Evolutionary conservation across 2,113 vertebrate genomes (phyloP).

Genomic region (Collichthys lucidus): DNA sequence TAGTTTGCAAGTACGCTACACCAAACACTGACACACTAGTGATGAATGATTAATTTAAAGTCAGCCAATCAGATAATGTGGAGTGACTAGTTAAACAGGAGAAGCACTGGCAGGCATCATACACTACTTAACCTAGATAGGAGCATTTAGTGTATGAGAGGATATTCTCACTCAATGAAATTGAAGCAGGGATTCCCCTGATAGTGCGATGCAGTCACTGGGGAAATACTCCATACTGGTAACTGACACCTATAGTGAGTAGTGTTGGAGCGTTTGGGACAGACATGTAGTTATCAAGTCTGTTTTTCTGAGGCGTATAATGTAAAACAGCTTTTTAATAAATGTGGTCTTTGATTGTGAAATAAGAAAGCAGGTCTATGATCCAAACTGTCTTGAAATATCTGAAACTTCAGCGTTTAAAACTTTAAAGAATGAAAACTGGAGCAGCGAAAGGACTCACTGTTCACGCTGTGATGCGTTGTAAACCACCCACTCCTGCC

Average conservation of each 20-base stretch:
- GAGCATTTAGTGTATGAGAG: conserved; percentile 69
- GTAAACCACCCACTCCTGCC: conserved; percentile 37
- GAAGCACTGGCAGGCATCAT: conserved; percentile 65
- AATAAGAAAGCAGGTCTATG: background rate
- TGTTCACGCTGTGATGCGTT: conserved; percentile 18
- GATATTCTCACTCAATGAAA: conserved; percentile 54
- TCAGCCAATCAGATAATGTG: conserved; percentile 76
- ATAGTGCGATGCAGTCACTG: conserved; percentile 39
- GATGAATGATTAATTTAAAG: conserved; percentile 83
- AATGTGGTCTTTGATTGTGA: background rate
- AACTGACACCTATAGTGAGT: conserved; percentile 49
- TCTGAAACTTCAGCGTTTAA: background rate
- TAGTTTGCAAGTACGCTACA: conserved; percentile 78
- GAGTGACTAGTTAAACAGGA: conserved; percentile 70
- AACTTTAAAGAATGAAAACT: conserved; percentile 32
- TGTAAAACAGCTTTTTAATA: background rate
- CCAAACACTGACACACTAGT: conserved; percentile 75
- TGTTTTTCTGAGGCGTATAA: background rate
- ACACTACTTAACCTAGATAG: conserved; percentile 75
- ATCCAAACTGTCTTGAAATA: background rate
- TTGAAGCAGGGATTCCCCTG: conserved; percentile 69
- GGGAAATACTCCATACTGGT: conserved; percentile 51
- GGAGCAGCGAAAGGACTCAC: conserved; percentile 19
- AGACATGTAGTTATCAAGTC: background rate
- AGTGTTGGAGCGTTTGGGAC: conserved; percentile 1